Conservation (phyloP, 2,113 vertebrate genomes). For the Hippotragus niger region DNA sequence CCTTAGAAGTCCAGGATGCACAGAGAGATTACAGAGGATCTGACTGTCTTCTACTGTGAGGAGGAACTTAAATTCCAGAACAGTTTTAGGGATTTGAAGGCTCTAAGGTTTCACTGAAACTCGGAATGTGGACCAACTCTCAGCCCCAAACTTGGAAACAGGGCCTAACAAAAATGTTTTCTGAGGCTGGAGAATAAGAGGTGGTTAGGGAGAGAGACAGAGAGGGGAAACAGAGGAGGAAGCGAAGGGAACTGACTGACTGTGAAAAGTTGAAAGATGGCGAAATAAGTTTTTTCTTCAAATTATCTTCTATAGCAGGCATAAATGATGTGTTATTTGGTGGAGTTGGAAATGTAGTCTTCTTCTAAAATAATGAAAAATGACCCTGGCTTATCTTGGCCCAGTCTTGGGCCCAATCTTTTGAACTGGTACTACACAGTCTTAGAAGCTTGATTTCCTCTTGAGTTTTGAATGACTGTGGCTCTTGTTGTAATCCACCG, state of each 20-base stretch:
- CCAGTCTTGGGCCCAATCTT: neutral
- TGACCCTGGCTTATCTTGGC: neutral
- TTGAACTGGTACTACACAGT: constrained; percentile 9
- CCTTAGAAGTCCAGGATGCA: neutral
- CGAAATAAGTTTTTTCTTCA: neutral
- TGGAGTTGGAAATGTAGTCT: neutral
- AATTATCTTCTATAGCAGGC: neutral
- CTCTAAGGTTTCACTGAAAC: neutral
- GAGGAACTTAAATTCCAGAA: neutral
- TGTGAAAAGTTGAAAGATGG: neutral
- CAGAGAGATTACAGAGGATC: neutral
- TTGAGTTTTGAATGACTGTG: constrained; percentile 33
- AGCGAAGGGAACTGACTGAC: neutral
- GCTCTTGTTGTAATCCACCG: constrained; percentile 45
- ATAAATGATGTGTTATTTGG: neutral
- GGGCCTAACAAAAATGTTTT: neutral
- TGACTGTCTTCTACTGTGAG: neutral
- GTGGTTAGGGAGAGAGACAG: neutral
- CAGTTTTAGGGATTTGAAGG: neutral
- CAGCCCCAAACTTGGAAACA: neutral
- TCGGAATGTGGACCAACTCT: neutral
- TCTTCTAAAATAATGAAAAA: constrained; percentile 43
- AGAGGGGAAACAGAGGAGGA: neutral
- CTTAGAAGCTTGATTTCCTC: neutral
- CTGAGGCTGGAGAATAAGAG: neutral